Evolutionary conservation across 2,113 vertebrate genomes (phyloP).

Genomic region (Oryzias curvinotus): DNA sequence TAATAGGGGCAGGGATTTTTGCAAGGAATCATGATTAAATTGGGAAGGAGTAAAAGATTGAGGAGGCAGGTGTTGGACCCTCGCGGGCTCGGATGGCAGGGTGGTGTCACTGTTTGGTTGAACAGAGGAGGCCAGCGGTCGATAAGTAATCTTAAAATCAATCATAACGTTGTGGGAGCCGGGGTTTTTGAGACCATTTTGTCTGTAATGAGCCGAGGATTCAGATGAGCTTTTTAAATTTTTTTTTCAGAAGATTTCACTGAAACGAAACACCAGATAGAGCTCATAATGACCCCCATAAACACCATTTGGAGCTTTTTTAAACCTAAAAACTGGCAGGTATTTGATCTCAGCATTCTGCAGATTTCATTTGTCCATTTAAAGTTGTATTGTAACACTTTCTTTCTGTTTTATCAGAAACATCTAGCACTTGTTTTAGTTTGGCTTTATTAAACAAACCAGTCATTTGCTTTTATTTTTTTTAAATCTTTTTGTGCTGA

Average conservation of each 20-base stretch:
- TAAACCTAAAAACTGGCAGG: not conserved
- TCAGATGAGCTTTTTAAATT: conserved; percentile 10
- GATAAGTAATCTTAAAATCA: conserved; percentile 33
- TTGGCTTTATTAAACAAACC: too few species aligned
- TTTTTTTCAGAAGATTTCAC: conserved; percentile 7
- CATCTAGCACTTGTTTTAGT: too few species aligned
- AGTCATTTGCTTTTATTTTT: too few species aligned
- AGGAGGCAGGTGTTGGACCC: not conserved
- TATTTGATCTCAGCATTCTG: conserved; percentile 4
- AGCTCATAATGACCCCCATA: not conserved
- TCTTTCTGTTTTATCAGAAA: not conserved
- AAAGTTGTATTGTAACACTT: not conserved
- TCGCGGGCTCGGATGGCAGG: conserved; percentile 1
- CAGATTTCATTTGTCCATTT: not conserved
- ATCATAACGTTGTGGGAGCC: conserved; percentile 20
- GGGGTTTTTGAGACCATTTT: not conserved
- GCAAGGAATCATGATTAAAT: not conserved
- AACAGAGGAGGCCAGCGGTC: conserved; percentile 21
- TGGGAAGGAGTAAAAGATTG: not conserved
- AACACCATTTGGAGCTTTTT: conserved; percentile 1
- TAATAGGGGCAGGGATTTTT: not conserved
- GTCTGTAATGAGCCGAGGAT: conserved; percentile 4
- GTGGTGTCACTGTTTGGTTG: not conserved
- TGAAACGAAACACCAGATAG: not conserved
- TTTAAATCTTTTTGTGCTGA: too few species aligned